Conservation (phyloP, 2,888 invertebrate species). For the Eugnorisma glareosa region DNA sequence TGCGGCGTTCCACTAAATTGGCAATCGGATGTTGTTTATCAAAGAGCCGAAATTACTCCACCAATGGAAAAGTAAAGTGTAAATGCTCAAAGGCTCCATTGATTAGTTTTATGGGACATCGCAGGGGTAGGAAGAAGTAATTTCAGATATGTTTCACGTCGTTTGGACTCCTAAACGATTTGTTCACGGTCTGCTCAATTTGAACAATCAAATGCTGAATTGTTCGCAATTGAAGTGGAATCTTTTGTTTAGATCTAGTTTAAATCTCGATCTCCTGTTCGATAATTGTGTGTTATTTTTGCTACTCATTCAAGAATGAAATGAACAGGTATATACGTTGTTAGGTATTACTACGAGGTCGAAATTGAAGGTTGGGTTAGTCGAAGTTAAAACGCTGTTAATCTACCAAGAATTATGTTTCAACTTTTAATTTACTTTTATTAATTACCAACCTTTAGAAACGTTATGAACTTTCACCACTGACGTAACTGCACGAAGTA, state of each 20-base stretch:
- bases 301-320: neutral
- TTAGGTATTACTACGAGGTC: neutral
- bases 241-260: conserved; percentile 1
- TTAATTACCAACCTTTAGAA: neutral
- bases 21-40: conserved; percentile 59
- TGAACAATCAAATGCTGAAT: conserved; percentile 10
- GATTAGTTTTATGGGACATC: conserved; percentile 52
- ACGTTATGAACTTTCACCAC: neutral
- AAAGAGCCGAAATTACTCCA: conserved; percentile 49
- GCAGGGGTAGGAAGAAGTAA: conserved; percentile 25
- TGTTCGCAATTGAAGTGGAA: neutral
- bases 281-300: neutral
- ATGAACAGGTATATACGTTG: neutral
- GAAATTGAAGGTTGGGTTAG: neutral
- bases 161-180: conserved; percentile 28
- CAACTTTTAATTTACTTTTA: neutral
- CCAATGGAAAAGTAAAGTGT: conserved; percentile 35
- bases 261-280: neutral
- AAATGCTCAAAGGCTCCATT: conserved; percentile 38
- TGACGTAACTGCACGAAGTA: neutral
- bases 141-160: conserved; percentile 32
- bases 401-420: neutral
- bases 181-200: conserved; percentile 26
- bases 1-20: conserved; percentile 49
- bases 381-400: neutral